These are phyloP conservation scores for Trididemnum clinides DNA, from an alignment of 23 tunicate genomes.

Conservation along the genomic window DNA sequence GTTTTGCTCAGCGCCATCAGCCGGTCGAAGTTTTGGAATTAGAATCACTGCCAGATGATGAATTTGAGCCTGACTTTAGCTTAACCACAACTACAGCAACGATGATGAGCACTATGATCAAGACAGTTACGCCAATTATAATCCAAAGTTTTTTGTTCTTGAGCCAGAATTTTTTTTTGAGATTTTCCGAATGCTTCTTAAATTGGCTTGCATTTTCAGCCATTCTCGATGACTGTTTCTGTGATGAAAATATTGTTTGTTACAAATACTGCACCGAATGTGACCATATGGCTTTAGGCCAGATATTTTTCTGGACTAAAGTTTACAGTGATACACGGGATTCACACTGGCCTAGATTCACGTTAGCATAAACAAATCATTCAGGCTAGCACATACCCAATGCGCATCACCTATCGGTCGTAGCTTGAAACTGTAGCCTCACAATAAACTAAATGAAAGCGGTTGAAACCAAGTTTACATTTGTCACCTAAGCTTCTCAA, in stretches of 20 bases:
- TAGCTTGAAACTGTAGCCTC: too few relatives aligned
- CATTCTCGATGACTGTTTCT: slow-evolving; percentile 43
- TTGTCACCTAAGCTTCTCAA: too few relatives aligned
- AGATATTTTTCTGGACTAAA: too few relatives aligned
- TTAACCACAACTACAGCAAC: slow-evolving; percentile 29
- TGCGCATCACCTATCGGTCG: too few relatives aligned
- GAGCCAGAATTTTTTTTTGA: slow-evolving; percentile 51
- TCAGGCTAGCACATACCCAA: too few relatives aligned
- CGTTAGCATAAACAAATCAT: too few relatives aligned
- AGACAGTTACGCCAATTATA: slow-evolving; percentile 15
- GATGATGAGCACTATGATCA: slow-evolving; percentile 24
- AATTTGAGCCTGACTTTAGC: background rate
- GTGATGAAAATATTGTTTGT: background rate
- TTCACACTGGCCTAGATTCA: too few relatives aligned
- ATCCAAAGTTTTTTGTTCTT: slow-evolving; percentile 58
- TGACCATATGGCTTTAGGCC: too few relatives aligned
- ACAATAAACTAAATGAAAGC: too few relatives aligned
- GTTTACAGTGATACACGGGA: too few relatives aligned
- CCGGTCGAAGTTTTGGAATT: background rate
- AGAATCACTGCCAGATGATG: background rate
- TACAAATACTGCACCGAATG: too few relatives aligned
- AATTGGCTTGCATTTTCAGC: slow-evolving; percentile 34
- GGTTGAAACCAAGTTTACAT: too few relatives aligned
- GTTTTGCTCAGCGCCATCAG: background rate
- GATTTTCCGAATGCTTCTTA: slow-evolving; percentile 30